Evolutionary conservation across 2,888 invertebrate species (phyloP).

Genomic region (Rhagophthalmus giganteus): DNA sequence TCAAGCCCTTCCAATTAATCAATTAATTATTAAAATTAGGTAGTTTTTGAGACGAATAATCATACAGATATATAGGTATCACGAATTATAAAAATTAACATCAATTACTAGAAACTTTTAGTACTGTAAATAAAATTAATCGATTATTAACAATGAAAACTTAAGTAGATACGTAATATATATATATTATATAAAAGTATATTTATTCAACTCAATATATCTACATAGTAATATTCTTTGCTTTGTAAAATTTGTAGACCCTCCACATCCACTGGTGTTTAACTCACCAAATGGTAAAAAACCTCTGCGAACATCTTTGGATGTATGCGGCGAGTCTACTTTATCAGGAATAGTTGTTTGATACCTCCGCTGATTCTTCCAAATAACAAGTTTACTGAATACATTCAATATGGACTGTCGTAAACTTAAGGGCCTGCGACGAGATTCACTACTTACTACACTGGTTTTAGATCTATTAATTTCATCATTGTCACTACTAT

Average conservation of each 20-base stretch:
- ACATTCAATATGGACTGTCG: slow-evolving; percentile 65
- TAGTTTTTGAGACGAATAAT: too few species aligned
- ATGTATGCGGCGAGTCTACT: slow-evolving; percentile 50
- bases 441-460: slow-evolving; percentile 48
- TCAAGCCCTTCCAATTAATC: too few species aligned
- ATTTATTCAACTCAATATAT: neutral
- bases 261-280: neutral
- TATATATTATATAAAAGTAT: neutral
- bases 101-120: too few species aligned
- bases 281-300: slow-evolving; percentile 54
- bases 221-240: too few species aligned
- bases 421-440: slow-evolving; percentile 56
- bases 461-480: slow-evolving; percentile 50
- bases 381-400: slow-evolving; percentile 52
- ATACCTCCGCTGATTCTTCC: slow-evolving; percentile 58
- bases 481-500: slow-evolving; percentile 46
- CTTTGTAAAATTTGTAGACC: too few species aligned
- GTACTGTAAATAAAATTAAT: too few species aligned
- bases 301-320: slow-evolving; percentile 51
- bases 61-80: too few species aligned
- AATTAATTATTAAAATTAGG: too few species aligned
- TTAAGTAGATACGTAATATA: too few species aligned
- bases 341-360: slow-evolving; percentile 51
- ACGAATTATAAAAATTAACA: too few species aligned
- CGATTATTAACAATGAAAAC: too few species aligned